These are phyloP conservation scores for Schizaphis graminum DNA, from an alignment of 2,888 invertebrate species.

Conservation along the genomic window DNA sequence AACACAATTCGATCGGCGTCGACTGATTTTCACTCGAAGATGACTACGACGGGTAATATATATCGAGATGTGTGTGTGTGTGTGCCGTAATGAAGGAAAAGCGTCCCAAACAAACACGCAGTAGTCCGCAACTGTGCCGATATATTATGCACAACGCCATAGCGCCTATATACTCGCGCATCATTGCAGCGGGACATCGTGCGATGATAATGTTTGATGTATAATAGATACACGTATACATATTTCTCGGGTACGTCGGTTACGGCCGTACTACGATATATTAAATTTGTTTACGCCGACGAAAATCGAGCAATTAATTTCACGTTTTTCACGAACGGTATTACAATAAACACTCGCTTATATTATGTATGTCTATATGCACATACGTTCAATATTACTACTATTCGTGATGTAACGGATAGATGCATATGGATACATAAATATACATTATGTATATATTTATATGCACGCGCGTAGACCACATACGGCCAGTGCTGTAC, in stretches of 20 bases:
- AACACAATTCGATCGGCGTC: background rate
- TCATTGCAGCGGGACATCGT: background rate
- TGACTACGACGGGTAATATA: background rate
- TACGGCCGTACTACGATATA: background rate
- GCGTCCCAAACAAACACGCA: background rate
- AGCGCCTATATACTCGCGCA: background rate
- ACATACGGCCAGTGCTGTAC: background rate
- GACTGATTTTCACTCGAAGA: background rate
- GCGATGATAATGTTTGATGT: background rate
- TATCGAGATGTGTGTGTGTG: background rate
- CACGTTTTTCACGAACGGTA: constrained; percentile 20
- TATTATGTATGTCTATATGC: too few relatives aligned
- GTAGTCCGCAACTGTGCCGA: background rate
- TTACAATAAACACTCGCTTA: background rate
- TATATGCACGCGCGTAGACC: background rate
- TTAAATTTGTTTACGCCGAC: background rate
- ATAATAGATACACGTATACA: background rate
- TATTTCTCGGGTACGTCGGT: background rate
- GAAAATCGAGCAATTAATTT: constrained; percentile 31
- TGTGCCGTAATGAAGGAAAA: background rate
- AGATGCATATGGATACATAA: background rate
- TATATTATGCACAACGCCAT: background rate
- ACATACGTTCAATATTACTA: background rate
- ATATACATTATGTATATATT: background rate
- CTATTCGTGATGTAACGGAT: background rate